Percentiles rank a stretch among this genome's conserved stretches.
phyloP scores from a whole-genome alignment of 2,888 invertebrate genomes.

The Synanthedon andrenaeformis region DNA sequence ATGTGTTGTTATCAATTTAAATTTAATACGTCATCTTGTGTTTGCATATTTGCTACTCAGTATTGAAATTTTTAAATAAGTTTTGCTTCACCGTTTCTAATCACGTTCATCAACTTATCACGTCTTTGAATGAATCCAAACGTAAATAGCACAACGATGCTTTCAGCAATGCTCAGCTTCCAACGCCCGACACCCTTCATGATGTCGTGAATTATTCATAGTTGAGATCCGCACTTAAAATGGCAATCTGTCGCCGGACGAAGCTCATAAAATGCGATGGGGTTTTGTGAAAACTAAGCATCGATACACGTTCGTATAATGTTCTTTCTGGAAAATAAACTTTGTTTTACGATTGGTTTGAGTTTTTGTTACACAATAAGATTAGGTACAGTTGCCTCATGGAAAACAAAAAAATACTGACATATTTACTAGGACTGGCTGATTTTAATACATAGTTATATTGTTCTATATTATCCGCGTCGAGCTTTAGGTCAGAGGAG shows the following conservation, averaged over 20 bases:
- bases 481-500: too few relatives aligned
- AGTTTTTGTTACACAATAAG: too few relatives aligned
- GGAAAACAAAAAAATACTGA: too few relatives aligned
- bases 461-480: too few relatives aligned
- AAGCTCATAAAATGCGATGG: slow-evolving; percentile 32
- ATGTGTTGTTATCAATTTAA: too few relatives aligned
- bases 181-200: slow-evolving; percentile 2
- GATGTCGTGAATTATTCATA: slow-evolving; percentile 47
- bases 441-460: too few relatives aligned
- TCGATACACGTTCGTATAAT: not conserved
- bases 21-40: too few relatives aligned
- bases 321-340: not conserved
- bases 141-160: not conserved
- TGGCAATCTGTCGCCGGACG: slow-evolving; percentile 40
- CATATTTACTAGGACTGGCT: too few relatives aligned
- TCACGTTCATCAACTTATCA: too few relatives aligned
- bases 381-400: too few relatives aligned
- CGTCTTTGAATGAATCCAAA: not conserved
- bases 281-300: slow-evolving; percentile 20
- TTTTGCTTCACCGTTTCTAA: too few relatives aligned
- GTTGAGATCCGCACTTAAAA: slow-evolving; percentile 44
- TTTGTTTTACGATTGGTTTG: not conserved
- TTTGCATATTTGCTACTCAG: not conserved
- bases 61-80: not conserved
- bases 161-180: not conserved